Base-by-base conservation (phyloP, 2,797 vertebrate genomes). In the Pagetopsis macropterus region DNA sequence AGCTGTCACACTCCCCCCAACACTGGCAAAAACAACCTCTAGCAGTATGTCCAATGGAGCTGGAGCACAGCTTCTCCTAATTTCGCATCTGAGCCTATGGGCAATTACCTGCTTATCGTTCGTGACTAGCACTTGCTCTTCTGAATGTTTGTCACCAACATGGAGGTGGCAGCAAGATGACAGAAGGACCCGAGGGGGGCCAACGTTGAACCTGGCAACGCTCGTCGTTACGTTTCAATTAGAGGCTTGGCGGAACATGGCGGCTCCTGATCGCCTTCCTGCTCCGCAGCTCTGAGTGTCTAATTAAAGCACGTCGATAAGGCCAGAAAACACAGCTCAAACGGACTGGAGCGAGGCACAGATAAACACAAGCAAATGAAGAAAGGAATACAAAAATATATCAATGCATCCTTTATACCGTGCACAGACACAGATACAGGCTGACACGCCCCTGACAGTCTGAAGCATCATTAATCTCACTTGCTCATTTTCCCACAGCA, bases 81-180 rank as follows among this genome's bases (percentile, higher is more conserved):
- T 89, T 27, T 88, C 88, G 9, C 79, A 81, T 87, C 76, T 27
- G 67, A 83, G 88, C 82, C 83, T 75, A 62, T 79, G 80, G 88
- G 85, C 90, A 92, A 91, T 93, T 92, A 92, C 87, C 89, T 81
- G 82, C 89, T 90, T 90, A 92, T 90, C 86, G 76, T 71, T 78
- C 52, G 67, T 56, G 84, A 90, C 87, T 86, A 70, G 77, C 72
- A 33, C 84, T 84, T 67, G 65, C 84, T 83, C 79, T 50, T 81
- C 78, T 84, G 76, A 83, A 81, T 84, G 89, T 88, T 91, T 88
- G 90, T 89, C 83, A 83, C 72, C 43, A 76, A 65, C n/a, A 65
- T 58, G 74, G 72, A 78, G 83, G 85, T 65, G 81, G 76, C 10
- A 46, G 48, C 3, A 55, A 79, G 78, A 78, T 48, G 72, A 82